phyloP scores from a whole-genome alignment of 2,113 vertebrate genomes.

The Marmota monax region DNA sequence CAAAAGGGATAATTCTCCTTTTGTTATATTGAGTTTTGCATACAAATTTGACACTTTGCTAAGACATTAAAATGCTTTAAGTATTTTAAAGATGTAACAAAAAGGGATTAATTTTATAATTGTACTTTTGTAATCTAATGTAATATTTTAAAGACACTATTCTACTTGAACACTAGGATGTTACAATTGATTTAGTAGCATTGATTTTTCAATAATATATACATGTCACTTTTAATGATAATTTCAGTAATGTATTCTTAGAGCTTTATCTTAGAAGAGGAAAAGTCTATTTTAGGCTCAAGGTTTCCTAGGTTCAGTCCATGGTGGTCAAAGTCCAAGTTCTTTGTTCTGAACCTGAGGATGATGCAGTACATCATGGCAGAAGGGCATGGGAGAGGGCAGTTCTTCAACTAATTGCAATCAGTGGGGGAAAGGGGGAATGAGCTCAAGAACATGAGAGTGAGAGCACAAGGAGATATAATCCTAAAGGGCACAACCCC shows the following conservation, averaged over 20 bases:
- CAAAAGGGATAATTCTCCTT: not conserved
- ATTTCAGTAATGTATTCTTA: not conserved
- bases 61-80: not conserved
- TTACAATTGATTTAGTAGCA: not conserved
- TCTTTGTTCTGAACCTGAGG: too few species aligned
- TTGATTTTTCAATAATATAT: constrained; percentile 13
- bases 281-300: too few species aligned
- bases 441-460: too few species aligned
- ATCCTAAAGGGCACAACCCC: too few species aligned
- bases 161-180: not conserved
- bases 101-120: not conserved
- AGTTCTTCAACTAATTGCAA: too few species aligned
- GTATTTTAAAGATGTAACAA: not conserved
- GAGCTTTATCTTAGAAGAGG: not conserved
- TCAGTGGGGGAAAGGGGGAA: too few species aligned
- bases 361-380: too few species aligned
- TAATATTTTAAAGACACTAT: not conserved
- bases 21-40: constrained; percentile 36
- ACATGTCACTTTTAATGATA: not conserved
- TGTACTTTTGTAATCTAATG: not conserved
- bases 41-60: not conserved
- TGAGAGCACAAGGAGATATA: too few species aligned
- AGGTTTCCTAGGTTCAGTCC: too few species aligned
- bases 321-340: too few species aligned
- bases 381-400: too few species aligned